Evolutionary conservation across 2,888 invertebrate species (phyloP), one percentile per base, ranked within the genome.

Genomic region (Cataglyphis cursor): DNA sequence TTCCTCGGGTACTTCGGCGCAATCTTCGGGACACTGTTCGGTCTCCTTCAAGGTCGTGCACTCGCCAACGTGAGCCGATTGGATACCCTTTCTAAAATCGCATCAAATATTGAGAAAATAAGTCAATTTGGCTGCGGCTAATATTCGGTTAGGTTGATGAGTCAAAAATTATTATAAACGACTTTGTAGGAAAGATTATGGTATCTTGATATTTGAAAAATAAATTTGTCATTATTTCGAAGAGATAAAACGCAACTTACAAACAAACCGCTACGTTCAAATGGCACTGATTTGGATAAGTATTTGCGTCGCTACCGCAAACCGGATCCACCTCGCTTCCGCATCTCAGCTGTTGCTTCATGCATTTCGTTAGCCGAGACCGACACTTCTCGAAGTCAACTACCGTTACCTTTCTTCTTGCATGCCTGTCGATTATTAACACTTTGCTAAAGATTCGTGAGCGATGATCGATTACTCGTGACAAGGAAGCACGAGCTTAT

Each of bases 241-340:
- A 31, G 31, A 54, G 24, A 41, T 65, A 10, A 41, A 28, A 62
- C 31, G 18, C 57, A 90, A 96, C 98, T 96, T 95, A 98, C 97
- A 98, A 95, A 95, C 99, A 98, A 66, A 97, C 97, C 28, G 98
- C 98, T 83, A 97, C 96, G 92, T 97, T 97, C 89, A 98, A 95
- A 86, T 97, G 97, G 94, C 98, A 98, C 91, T 97, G 97, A 94
- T 97, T 98, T 86, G 96, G 96, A 95, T 98, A 98, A 0, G 98
- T 98, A 87, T 96, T 97, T 21, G 98, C 98, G 92, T 98, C 98
- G 9, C 98, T 98, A 1, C 98, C 98, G 92, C 98, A 98, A n/a
- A 98, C 97, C 1, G 97, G 97, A 94, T 98, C 97, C 28, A 95
- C 94, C 41, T 97, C 97, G 51, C 94, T 94, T 8, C 96, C 96